phyloP scores from a whole-genome alignment of 2,797 vertebrate species.

The Setipinna tenuifilis region DNA sequence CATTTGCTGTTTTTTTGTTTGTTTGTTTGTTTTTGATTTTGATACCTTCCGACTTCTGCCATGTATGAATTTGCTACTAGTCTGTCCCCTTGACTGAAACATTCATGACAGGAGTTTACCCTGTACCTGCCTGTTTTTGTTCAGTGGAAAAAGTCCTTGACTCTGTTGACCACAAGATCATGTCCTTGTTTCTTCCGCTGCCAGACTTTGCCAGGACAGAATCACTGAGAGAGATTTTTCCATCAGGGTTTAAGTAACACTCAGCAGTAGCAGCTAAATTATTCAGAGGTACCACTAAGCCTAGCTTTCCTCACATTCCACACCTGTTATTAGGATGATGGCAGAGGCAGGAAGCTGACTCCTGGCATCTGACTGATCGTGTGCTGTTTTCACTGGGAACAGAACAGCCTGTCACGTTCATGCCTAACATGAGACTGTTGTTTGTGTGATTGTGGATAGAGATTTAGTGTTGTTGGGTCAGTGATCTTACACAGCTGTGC shows the following conservation, averaged over 20 bases:
- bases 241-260: conserved; percentile 47
- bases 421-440: conserved; percentile 35
- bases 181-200: neutral
- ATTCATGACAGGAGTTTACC: neutral
- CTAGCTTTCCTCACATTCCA: conserved; percentile 43
- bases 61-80: neutral
- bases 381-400: neutral
- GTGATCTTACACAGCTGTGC: neutral
- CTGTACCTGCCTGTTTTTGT: neutral
- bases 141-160: neutral
- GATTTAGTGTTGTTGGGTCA: conserved; percentile 29
- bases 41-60: neutral
- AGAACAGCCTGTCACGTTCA: neutral
- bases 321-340: conserved; percentile 18
- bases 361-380: conserved; percentile 20
- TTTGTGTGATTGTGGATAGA: conserved; percentile 5
- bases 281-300: conserved; percentile 53
- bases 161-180: conserved; percentile 21
- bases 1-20: no score
- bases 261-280: conserved; percentile 49
- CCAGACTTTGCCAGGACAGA: conserved; percentile 19
- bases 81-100: neutral
- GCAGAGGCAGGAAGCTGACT: conserved; percentile 33
- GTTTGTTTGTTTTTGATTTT: no score
- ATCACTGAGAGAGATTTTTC: conserved; percentile 51